Conservation (phyloP, 1,140 invertebrate species). For the Dendroctonus ponderosae region DNA sequence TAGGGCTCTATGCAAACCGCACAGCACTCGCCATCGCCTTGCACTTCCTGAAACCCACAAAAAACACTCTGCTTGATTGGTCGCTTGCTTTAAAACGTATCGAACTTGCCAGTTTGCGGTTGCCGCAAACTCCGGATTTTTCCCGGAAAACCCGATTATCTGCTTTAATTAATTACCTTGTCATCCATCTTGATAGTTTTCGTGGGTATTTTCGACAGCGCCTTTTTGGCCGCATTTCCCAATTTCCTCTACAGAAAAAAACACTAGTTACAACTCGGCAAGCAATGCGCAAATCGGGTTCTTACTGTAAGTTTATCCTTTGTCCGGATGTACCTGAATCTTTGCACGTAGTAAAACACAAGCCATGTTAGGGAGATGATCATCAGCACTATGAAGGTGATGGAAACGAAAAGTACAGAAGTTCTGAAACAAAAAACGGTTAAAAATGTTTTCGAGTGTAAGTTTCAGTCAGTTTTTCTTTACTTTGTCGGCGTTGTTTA, state of each 20-base stretch:
- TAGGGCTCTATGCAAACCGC: slow-evolving; percentile 91
- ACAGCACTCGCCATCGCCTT: slow-evolving; percentile 83
- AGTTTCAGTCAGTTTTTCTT: too few relatives aligned
- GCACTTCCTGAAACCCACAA: slow-evolving; percentile 61
- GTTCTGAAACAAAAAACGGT: slow-evolving; percentile 65
- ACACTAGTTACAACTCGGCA: background rate
- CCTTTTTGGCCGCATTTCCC: slow-evolving; percentile 86
- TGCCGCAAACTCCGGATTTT: too few relatives aligned
- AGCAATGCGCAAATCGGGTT: slow-evolving; percentile 35
- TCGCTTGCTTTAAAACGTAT: too few relatives aligned
- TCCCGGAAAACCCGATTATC: too few relatives aligned
- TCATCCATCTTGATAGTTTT: slow-evolving; percentile 80
- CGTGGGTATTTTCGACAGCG: slow-evolving; percentile 84
- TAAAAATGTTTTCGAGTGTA: background rate
- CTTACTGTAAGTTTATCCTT: slow-evolving; percentile 80
- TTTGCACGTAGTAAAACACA: slow-evolving; percentile 91
- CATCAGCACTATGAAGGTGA: slow-evolving; percentile 93
- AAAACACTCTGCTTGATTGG: background rate
- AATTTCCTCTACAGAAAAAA: slow-evolving; percentile 69
- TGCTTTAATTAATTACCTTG: slow-evolving; percentile 59
- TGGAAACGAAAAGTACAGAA: slow-evolving; percentile 88
- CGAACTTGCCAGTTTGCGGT: too few relatives aligned
- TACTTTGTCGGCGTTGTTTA: too few relatives aligned
- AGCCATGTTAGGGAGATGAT: slow-evolving; percentile 91
- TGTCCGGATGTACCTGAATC: slow-evolving; percentile 88